phyloP scores from a whole-genome alignment of 2,113 vertebrate genomes.

The Pangasianodon gigas region DNA sequence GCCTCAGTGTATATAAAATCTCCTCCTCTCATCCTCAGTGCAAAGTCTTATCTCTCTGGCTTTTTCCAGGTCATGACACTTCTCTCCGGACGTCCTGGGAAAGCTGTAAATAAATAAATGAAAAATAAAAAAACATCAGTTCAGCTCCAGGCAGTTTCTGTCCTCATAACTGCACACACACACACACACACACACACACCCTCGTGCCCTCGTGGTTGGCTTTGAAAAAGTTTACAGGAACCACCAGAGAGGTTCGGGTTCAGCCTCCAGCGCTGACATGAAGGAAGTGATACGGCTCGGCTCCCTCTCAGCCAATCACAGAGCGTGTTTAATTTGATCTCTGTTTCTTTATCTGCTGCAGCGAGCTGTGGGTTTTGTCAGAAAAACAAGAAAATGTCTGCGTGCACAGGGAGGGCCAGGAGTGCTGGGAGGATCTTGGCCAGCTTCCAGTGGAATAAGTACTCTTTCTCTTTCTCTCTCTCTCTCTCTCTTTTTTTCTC shows the following conservation, averaged over 20 bases:
- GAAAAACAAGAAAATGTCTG: slow-evolving; percentile 23
- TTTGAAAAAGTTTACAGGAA: neutral
- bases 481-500: neutral
- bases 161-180: neutral
- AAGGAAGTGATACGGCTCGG: slow-evolving; percentile 34
- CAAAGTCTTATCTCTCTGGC: slow-evolving; percentile 26
- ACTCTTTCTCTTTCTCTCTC: neutral
- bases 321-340: slow-evolving; percentile 16
- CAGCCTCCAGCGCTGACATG: slow-evolving; percentile 10
- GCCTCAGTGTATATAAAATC: neutral
- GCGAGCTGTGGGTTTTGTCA: neutral
- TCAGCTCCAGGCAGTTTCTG: slow-evolving; percentile 15
- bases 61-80: slow-evolving; percentile 37
- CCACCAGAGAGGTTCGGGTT: neutral
- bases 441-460: neutral
- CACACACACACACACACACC: neutral
- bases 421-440: slow-evolving; percentile 20
- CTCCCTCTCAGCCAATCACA: slow-evolving; percentile 44
- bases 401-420: neutral
- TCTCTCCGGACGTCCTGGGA: slow-evolving; percentile 11
- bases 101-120: slow-evolving; percentile 3
- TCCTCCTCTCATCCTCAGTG: neutral
- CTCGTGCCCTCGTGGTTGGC: neutral
- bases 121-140: slow-evolving; percentile 11
- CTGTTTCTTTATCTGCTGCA: neutral